phyloP scores from a whole-genome alignment of 2,113 vertebrate species.

The Perca fluviatilis region DNA sequence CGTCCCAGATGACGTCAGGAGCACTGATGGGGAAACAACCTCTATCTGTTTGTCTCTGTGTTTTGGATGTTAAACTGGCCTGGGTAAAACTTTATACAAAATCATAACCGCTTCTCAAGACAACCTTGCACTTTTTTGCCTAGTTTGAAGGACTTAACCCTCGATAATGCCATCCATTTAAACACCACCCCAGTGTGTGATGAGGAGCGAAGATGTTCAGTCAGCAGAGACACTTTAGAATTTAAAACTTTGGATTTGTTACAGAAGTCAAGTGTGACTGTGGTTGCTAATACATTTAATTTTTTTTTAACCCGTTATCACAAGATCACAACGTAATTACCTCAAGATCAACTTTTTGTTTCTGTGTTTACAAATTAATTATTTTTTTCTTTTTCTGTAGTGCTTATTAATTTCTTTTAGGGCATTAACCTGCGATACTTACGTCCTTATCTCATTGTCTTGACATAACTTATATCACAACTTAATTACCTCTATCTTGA shows the following conservation, averaged over 20 bases:
- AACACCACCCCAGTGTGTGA: conserved; percentile 2
- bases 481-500: not conserved
- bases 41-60: conserved; percentile 18
- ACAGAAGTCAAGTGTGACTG: not conserved
- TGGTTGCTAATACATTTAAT: not conserved
- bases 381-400: not conserved
- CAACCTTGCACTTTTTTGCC: conserved; percentile 29
- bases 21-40: conserved; percentile 13
- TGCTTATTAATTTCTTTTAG: not conserved
- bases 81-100: not conserved
- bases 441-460: not conserved
- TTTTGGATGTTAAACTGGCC: conserved; percentile 1
- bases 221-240: not conserved
- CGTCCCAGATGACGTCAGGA: conserved; percentile 23
- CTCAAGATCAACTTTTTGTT: not conserved
- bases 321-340: not conserved
- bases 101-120: conserved; percentile 8
- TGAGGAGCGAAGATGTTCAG: not conserved
- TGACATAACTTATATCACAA: not conserved
- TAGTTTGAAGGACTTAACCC: not conserved
- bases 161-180: not conserved
- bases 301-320: not conserved
- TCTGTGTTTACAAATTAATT: not conserved
- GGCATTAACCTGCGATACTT: not conserved
- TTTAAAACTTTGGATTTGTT: not conserved